Percentiles rank a stretch among this genome's conserved stretches.
phyloP scores from a whole-genome alignment of 2,113 vertebrate species.

The Entomyzon cyanotis region DNA sequence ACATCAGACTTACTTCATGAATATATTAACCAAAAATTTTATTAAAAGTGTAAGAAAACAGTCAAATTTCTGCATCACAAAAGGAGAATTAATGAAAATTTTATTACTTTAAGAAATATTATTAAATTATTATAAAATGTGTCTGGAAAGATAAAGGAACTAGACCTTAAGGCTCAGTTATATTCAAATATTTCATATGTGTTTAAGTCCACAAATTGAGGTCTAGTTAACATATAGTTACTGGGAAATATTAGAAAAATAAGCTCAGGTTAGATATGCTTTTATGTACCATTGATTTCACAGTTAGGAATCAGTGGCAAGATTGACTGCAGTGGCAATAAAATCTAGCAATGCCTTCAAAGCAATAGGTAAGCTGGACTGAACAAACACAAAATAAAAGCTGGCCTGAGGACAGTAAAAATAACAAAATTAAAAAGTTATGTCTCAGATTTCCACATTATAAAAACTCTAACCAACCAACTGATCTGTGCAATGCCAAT shows the following conservation, averaged over 20 bases:
- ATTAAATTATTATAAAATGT: no score
- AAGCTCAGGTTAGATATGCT: neutral
- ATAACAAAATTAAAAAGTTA: neutral
- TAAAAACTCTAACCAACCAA: rapidly evolving
- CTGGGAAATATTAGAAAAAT: neutral
- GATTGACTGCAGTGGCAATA: neutral
- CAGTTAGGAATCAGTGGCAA: neutral
- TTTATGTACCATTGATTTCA: neutral
- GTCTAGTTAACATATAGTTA: neutral
- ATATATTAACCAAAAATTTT: neutral
- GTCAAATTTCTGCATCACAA: neutral
- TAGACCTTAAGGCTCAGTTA: neutral
- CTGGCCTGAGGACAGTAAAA: neutral
- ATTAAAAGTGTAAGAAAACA: neutral
- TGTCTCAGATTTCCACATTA: neutral
- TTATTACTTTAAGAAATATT: neutral
- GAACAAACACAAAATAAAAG: neutral
- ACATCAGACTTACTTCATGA: neutral
- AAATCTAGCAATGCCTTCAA: neutral
- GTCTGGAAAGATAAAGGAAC: neutral
- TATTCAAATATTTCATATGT: neutral
- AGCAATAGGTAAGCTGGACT: neutral
- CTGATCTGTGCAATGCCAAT: neutral
- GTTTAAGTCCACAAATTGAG: neutral
- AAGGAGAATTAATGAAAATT: neutral